A percentile compares a stretch with the other conserved stretches of the same genome.
phyloP scores from a whole-genome alignment of 2,888 invertebrate genomes.

The Hermaeophaga mercurialis region DNA sequence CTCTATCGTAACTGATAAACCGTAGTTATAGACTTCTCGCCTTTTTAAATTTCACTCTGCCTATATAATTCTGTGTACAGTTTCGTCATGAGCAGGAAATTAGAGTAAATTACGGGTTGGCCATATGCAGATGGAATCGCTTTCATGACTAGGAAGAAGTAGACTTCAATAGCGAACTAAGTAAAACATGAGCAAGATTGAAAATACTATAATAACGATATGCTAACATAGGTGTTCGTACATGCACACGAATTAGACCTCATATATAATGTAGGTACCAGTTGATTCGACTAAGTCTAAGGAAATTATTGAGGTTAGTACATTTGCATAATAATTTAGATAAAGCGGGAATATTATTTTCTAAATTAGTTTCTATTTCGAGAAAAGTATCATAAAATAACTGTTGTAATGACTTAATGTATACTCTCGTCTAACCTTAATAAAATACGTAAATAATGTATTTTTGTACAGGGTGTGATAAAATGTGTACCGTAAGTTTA shows the following conservation, averaged over 20 bases:
- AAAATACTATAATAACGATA: conserved; percentile 15
- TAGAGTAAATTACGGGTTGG: conserved; percentile 15
- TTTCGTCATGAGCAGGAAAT: conserved; percentile 7
- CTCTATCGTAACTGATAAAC: too few relatives aligned
- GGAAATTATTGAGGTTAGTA: conserved; percentile 15
- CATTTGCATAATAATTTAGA: conserved; percentile 18
- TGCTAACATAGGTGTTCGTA: conserved; percentile 17
- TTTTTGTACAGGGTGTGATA: too few relatives aligned
- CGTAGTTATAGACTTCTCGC: too few relatives aligned
- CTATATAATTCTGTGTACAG: conserved; percentile 9
- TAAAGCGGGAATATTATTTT: conserved; percentile 13
- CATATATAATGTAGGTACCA: conserved; percentile 10
- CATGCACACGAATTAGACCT: conserved; percentile 17
- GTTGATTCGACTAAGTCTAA: conserved; percentile 12
- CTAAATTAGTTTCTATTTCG: background rate
- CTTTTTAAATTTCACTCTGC: too few relatives aligned
- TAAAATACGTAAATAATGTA: too few relatives aligned
- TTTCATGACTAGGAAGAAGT: conserved; percentile 15
- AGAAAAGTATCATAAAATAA: background rate
- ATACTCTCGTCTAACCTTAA: too few relatives aligned
- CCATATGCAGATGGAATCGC: conserved; percentile 15
- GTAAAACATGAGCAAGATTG: conserved; percentile 15
- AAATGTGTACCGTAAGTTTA: too few relatives aligned
- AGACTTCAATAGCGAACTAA: conserved; percentile 9
- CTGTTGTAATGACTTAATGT: background rate